These are phyloP conservation scores for Neoarius graeffei DNA, from an alignment of 2,113 vertebrate genomes.

Conservation along the genomic window DNA sequence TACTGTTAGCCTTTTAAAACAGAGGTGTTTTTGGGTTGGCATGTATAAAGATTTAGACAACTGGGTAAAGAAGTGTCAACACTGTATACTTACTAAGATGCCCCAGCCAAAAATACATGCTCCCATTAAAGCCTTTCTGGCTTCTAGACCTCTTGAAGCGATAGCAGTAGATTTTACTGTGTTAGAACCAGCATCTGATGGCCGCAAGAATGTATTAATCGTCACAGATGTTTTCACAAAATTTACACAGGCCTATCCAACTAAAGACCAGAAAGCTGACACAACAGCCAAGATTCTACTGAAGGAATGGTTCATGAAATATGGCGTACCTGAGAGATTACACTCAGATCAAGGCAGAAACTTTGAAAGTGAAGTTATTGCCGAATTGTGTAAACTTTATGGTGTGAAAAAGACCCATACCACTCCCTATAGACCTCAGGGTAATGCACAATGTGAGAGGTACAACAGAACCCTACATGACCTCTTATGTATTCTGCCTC, in stretches of 20 bases:
- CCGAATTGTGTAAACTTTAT: neutral
- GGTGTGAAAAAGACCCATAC: neutral
- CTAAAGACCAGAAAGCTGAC: neutral
- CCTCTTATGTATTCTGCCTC: neutral
- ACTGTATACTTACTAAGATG: neutral
- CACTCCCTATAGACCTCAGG: neutral
- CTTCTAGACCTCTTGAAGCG: neutral
- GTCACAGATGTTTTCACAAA: neutral
- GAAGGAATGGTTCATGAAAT: neutral
- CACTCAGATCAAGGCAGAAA: too few species aligned
- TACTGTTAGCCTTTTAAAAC: neutral
- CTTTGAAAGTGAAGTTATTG: neutral
- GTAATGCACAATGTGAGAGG: neutral
- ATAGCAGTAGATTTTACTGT: neutral
- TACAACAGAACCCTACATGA: neutral
- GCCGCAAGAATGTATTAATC: neutral
- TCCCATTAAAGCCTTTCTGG: neutral
- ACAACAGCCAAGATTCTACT: neutral
- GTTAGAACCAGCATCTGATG: neutral
- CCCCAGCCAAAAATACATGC: conserved; percentile 9
- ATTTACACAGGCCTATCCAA: conserved; percentile 7
- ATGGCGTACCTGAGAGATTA: too few species aligned
- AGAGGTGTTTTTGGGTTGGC: neutral
- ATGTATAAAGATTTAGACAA: neutral
- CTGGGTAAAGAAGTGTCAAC: conserved; percentile 11